Base-by-base conservation (phyloP, 2,113 vertebrate species). In the Caloenas nicobarica region DNA sequence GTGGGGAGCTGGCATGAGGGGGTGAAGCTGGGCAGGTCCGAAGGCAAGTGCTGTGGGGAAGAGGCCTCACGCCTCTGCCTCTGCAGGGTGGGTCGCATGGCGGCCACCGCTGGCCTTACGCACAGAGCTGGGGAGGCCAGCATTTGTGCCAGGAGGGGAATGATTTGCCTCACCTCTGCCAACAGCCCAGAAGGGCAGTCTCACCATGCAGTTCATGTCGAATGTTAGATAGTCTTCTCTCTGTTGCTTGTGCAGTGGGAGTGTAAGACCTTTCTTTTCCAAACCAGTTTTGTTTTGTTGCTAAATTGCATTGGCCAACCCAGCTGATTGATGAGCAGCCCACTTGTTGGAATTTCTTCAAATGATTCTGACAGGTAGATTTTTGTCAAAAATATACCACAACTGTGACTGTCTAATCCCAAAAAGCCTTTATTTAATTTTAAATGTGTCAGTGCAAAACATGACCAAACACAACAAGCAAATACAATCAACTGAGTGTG, bases 381-480 rank as follows among this genome's bases (percentile, higher is more conserved):
- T 97, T 46, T 97, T 95, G 86, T 96, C 69, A 91, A 95, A 97
- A 92, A 93, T 31, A 46, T 5, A 79, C 88, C 82, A 91, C 82
- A 70, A 78, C 66, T 58, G 93, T 78, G 91, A 83, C 94, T 94
- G 86, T 88, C 81, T 87, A 92, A 92, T 96, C 90, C 96, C 90
- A 89, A 71, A 87, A 79, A 95, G 85, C 73, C 84, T 89, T 93
- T 88, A 81, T 94, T 95, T 95, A 88, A 91, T 87, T 94, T 91
- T 77, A 74, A 86, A 91, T 54, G 88, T 96, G 93, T 96, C 96
- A 94, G 93, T 95, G 94, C 92, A 97, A 97, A 89, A 96, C 83
- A 87, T 81, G 96, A 95, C 97, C 96, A 88, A 92, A 95, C 86
- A 97, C 84, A 95, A 96, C 96, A 96, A 90, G 94, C 91, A 92